Base-by-base conservation (phyloP, 2,888 invertebrate species). In the Andrena marginata region DNA sequence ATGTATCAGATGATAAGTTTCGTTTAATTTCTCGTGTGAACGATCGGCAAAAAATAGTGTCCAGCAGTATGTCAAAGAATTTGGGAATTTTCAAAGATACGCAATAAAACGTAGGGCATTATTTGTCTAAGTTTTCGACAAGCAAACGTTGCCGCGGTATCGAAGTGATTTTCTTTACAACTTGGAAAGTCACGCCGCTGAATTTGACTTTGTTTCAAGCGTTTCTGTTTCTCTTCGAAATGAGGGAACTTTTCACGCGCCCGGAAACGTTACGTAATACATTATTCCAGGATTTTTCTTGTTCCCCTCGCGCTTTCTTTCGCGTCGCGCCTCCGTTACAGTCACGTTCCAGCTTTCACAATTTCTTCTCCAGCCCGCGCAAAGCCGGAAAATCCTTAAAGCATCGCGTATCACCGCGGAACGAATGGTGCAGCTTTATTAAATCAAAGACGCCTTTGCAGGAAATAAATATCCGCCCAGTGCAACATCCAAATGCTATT, bases 131-230 rank as follows among this genome's bases (percentile, higher is more conserved):
- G 31, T 72, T 23, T 20, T 63, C 42, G 48, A 31, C 35, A 60
- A 67, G 33, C 33, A 70, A 80, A 56, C 59, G 42, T 68, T 51
- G 23, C 31, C 29, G 54, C 67, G 59, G 51, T 69, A 73, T 77
- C 35, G 86, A 77, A 82, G 85, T 82, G 65, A 77, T 87, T 85
- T 85, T 87, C 87, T 73, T 85, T 85, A 78, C 64, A 70, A 78
- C 70, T 74, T 60, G 48, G 56, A 42, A 77, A 82, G 71, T 73
- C 70, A 42, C 70, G 74, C 51, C 76, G 77, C 35, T 77, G 54
- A 74, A 83, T 76, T 77, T 60, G 51, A 77, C 77, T 72, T 80
- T 65, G 29, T 35, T 75, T 63, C 62, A 42, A 76, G 70, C 75
- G 85, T 63, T 72, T 49, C 72, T 69, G 69, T 64, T 71, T 49